Evolutionary conservation across 2,113 vertebrate genomes (phyloP).

Genomic region (Cyanoliseus patagonus): DNA sequence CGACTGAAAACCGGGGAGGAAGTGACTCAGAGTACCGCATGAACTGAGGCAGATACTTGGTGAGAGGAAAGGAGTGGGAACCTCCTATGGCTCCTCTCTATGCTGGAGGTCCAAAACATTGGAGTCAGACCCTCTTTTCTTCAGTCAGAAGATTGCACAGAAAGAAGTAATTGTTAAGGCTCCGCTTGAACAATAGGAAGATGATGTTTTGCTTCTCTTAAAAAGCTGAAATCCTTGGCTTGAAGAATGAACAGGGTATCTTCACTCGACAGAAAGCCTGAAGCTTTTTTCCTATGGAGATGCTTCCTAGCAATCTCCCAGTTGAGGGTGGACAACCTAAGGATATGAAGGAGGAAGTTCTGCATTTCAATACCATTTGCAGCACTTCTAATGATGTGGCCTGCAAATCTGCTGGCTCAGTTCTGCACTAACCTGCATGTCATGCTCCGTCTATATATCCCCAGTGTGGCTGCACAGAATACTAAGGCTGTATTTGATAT

Average conservation of each 20-base stretch:
- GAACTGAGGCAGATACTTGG: not conserved
- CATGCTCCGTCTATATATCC: not conserved
- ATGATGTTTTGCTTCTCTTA: not conserved
- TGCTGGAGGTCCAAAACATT: not conserved
- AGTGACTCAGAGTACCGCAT: slow-evolving; percentile 9
- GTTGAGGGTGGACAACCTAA: not conserved
- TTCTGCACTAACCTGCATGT: not conserved
- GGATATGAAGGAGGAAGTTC: not conserved
- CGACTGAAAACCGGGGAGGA: slow-evolving; percentile 1
- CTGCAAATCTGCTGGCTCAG: not conserved
- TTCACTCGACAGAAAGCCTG: not conserved
- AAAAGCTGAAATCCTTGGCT: not conserved
- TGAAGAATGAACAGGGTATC: not conserved
- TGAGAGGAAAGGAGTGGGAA: not conserved
- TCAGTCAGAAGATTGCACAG: not conserved
- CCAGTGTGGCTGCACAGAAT: not conserved
- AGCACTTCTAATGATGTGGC: not conserved
- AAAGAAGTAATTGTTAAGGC: not conserved
- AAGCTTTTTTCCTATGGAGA: not conserved
- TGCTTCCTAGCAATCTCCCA: not conserved
- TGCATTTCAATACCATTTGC: not conserved
- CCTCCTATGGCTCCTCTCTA: not conserved
- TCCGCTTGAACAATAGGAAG: not conserved
- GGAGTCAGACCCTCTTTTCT: not conserved
- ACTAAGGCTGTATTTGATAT: not conserved